These are phyloP conservation scores for Bubalus kerabau DNA, from an alignment of 2,113 vertebrate genomes.

Conservation along the genomic window DNA sequence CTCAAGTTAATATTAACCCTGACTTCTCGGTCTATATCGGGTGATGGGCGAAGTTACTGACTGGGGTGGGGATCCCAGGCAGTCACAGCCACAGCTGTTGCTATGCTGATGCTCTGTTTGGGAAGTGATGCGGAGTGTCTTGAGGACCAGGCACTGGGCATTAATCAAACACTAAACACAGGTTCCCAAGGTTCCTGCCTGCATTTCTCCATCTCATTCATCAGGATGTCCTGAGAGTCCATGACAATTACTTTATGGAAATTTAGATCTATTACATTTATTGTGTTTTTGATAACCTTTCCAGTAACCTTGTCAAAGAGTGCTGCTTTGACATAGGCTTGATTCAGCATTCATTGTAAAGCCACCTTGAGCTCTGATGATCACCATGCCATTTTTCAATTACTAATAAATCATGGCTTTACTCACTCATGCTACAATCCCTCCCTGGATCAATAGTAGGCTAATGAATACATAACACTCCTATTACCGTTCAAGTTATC, in stretches of 20 bases:
- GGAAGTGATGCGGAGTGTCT: background rate
- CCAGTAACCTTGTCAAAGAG: background rate
- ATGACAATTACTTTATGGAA: background rate
- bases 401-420: background rate
- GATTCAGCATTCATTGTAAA: background rate
- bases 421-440: background rate
- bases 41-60: background rate
- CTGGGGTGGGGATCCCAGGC: background rate
- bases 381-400: background rate
- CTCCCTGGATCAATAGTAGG: background rate
- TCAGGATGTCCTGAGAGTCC: background rate
- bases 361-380: background rate
- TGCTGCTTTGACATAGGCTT: background rate
- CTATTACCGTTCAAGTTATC: background rate
- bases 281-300: background rate
- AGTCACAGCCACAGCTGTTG: background rate
- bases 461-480: background rate
- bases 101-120: background rate
- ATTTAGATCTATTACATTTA: slow-evolving; percentile 36
- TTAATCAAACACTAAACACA: background rate
- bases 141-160: background rate
- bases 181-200: background rate
- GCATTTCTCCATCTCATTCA: background rate
- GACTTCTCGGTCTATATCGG: background rate
- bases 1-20: background rate